phyloP scores from a whole-genome alignment of 2,888 invertebrate species.

The Coelinius sp. region DNA sequence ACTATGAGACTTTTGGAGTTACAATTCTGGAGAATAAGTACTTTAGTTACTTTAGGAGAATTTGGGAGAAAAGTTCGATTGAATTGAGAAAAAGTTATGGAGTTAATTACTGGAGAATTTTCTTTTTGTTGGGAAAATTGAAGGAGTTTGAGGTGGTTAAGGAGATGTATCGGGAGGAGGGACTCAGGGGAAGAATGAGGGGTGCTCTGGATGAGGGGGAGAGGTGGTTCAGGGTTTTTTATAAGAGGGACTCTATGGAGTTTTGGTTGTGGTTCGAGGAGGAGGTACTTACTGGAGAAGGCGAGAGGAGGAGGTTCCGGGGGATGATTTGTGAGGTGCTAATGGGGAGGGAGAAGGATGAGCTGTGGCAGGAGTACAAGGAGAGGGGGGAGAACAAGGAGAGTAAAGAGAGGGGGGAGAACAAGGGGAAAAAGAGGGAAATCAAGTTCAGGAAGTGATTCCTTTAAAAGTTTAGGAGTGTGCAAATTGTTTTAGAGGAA shows the following conservation, averaged over 20 bases:
- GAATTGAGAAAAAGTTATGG: not conserved
- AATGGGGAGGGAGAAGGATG: constrained; percentile 4
- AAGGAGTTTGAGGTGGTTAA: constrained; percentile 7
- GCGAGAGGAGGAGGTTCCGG: constrained; percentile 3
- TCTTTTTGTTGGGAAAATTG: not conserved
- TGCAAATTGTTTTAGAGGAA: not conserved
- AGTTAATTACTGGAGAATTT: constrained; percentile 9
- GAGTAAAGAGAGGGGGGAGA: not conserved
- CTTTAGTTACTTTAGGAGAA: not conserved
- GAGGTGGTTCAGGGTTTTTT: constrained; percentile 16
- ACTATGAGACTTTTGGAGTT: not conserved
- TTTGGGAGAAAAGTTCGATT: constrained; percentile 4
- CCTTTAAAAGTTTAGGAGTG: not conserved
- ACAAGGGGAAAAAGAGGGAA: not conserved
- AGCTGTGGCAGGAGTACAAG: constrained; percentile 18
- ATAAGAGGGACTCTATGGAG: not conserved
- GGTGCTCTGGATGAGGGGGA: not conserved
- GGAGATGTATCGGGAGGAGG: constrained; percentile 2
- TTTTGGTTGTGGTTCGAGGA: constrained; percentile 20
- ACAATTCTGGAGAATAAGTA: not conserved
- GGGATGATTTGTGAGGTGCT: constrained; percentile 3
- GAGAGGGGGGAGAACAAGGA: not conserved
- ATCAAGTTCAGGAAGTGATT: not conserved
- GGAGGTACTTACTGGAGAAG: not conserved
- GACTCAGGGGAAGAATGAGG: constrained; percentile 4